These are phyloP conservation scores for Drosophila mimica DNA, from an alignment of 2,888 invertebrate genomes.

Conservation along the genomic window DNA sequence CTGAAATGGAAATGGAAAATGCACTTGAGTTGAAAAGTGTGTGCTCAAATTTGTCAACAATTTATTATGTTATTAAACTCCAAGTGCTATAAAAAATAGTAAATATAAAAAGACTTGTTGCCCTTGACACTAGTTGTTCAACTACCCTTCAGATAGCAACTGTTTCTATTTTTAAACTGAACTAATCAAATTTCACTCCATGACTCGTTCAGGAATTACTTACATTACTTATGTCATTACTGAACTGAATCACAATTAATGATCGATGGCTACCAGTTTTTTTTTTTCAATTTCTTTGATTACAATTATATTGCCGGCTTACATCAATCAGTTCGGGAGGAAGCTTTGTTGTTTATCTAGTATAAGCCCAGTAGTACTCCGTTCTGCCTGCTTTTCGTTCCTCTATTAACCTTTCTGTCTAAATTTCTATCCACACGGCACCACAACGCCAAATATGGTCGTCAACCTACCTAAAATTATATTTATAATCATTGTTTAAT, in stretches of 20 bases:
- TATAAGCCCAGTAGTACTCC: too few relatives aligned
- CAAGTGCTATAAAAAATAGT: neutral
- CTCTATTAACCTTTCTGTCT: too few relatives aligned
- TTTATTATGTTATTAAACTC: neutral
- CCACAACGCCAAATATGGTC: too few relatives aligned
- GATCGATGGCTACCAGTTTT: constrained; percentile 40
- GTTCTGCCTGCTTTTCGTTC: too few relatives aligned
- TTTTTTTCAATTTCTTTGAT: neutral
- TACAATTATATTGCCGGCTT: too few relatives aligned
- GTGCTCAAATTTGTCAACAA: neutral
- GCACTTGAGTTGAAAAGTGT: constrained; percentile 45
- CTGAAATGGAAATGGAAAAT: constrained; percentile 51
- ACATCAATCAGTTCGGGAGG: too few relatives aligned
- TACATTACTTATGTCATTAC: constrained; percentile 14
- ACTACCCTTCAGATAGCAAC: constrained; percentile 13
- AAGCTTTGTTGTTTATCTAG: too few relatives aligned
- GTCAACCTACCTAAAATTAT: neutral
- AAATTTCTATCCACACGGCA: too few relatives aligned
- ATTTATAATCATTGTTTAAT: constrained; percentile 2
- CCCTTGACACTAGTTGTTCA: constrained; percentile 12
- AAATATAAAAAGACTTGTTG: neutral
- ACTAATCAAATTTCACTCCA: constrained; percentile 6
- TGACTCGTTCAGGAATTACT: constrained; percentile 18
- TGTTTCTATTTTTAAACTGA: constrained; percentile 24
- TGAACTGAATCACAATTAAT: constrained; percentile 29